Evolutionary conservation across 2,888 invertebrate genomes (phyloP), one percentile per base, ranked within the genome.

Genomic region (Lampropteryx suffumata): DNA sequence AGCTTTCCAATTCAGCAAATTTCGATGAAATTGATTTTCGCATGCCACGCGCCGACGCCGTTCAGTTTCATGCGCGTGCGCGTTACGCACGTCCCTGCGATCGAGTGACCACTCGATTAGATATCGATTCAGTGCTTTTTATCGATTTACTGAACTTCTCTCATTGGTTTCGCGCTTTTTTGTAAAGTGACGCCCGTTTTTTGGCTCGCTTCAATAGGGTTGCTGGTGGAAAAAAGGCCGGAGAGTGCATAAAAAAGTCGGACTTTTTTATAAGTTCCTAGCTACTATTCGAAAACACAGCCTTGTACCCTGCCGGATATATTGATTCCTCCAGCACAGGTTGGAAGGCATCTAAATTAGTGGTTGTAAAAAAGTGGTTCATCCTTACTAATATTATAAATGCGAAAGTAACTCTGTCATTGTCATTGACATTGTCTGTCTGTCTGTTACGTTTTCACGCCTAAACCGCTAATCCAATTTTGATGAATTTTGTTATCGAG

Each of bases 81-180:
- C 73, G 83, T 82, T 79, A 87, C 84, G 87, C 87, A 85, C 85
- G 86, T 76, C 71, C 69, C 50, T 57, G 11, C 10, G 11, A 65
- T 66, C 71, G 76, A 73, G 55, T 71, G 71, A 68, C 73, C 73
- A 71, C 75, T 79, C 77, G 79, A 78, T 81, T 79, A 74, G 81
- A 73, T 74, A 76, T 76, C 75, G 79, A 73, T 67, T 70, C 62
- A 62, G 24, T 50, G 73, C 71, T 77, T 80, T 76, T 73, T 75
- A 64, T 63, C 57, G 58, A 64, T 65, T 67, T 62, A 62, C 62
- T 34, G 41, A 37, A 55, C 50, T 59, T 62, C 55, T 59, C 54
- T 48, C 62, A 67, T 67, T 65, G 57, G 61, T 55, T 60, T 56
- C 60, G 61, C 17, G 44, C 57, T 73, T 73, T 71, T 66, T 71